Conservation (phyloP, 2,113 vertebrate genomes). For the Chaenogobius annularis region DNA sequence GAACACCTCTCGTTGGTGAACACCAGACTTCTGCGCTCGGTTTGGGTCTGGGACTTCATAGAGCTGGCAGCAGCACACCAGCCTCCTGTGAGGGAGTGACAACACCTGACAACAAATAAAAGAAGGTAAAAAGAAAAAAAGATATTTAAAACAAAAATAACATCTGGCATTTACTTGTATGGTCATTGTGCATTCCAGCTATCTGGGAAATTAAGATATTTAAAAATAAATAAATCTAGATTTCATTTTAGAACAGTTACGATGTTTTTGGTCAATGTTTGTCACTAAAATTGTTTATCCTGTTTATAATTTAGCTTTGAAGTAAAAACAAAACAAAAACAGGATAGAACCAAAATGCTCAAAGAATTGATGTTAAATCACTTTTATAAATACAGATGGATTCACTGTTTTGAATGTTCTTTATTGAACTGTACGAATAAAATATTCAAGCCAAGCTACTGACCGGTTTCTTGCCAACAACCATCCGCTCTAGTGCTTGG, state of each 20-base stretch:
- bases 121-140: neutral
- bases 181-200: too few relatives aligned
- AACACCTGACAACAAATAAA: constrained; percentile 78
- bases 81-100: constrained; percentile 90
- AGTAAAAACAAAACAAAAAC: neutral
- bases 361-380: neutral
- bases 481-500: constrained; percentile 94
- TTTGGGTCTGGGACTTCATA: constrained; percentile 96
- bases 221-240: too few relatives aligned
- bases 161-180: too few relatives aligned
- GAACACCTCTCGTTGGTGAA: constrained; percentile 96
- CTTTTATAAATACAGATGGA: too few relatives aligned
- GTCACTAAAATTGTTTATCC: too few relatives aligned
- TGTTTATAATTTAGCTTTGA: neutral
- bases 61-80: constrained; percentile 96
- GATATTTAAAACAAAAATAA: too few relatives aligned
- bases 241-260: too few relatives aligned
- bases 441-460: neutral
- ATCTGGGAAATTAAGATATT: too few relatives aligned
- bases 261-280: too few relatives aligned
- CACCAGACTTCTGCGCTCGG: constrained; percentile 88
- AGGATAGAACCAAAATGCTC: neutral
- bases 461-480: constrained; percentile 97
- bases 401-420: neutral
- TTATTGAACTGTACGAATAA: neutral